phyloP scores from a whole-genome alignment of 2,888 invertebrate species.

The Noctua fimbriata region DNA sequence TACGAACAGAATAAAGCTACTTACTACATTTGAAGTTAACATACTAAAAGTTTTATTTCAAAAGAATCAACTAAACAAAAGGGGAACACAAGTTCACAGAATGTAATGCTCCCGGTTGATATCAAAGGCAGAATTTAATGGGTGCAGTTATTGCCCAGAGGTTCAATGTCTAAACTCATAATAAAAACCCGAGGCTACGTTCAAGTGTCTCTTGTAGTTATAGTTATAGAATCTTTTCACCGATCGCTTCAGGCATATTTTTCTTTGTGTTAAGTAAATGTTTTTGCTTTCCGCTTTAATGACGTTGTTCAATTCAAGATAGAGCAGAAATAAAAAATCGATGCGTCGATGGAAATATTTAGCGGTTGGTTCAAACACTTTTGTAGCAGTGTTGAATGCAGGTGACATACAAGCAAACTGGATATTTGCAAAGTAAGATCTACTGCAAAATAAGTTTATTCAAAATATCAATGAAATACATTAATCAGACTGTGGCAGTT shows the following conservation, averaged over 20 bases:
- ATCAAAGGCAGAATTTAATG: conserved; percentile 64
- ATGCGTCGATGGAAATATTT: not conserved
- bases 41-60: conserved; percentile 47
- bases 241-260: conserved; percentile 32
- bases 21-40: conserved; percentile 29
- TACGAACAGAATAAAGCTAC: conserved; percentile 26
- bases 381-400: not conserved
- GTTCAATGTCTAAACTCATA: conserved; percentile 50
- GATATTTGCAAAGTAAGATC: not conserved
- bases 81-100: conserved; percentile 56
- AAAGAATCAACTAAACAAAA: conserved; percentile 48
- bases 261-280: conserved; percentile 14
- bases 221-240: conserved; percentile 56
- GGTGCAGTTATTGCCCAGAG: conserved; percentile 52
- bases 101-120: conserved; percentile 52
- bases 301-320: conserved; percentile 2
- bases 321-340: not conserved
- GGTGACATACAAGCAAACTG: not conserved
- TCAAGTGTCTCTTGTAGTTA: conserved; percentile 63
- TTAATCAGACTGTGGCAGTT: not conserved
- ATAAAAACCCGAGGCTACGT: conserved; percentile 57
- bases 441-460: not conserved
- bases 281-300: conserved; percentile 3
- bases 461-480: not conserved
- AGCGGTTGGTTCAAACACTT: not conserved